A percentile compares a stretch with the other conserved stretches of the same genome.
Evolutionary conservation across 2,888 invertebrate genomes (phyloP).

Genomic region (Syrphus vitripennis): DNA sequence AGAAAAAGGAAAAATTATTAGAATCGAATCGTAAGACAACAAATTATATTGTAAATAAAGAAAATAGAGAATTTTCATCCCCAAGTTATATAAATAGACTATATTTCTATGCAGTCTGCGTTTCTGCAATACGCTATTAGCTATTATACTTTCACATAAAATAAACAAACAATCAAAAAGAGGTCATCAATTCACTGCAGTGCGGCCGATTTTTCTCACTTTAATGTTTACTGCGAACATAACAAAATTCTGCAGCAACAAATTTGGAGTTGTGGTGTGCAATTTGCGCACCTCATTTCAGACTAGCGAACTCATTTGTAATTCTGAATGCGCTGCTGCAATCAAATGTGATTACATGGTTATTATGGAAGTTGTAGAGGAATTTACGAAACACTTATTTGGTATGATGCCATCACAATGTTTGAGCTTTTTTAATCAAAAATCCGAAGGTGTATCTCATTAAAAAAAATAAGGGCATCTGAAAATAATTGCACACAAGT

Average conservation of each 20-base stretch:
- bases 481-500: neutral
- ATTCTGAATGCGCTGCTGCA: conserved; percentile 44
- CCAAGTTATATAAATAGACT: neutral
- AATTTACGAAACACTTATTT: conserved; percentile 34
- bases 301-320: conserved; percentile 28
- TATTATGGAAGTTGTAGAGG: conserved; percentile 13
- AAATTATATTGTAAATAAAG: conserved; percentile 7
- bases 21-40: conserved; percentile 8
- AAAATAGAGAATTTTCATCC: neutral
- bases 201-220: conserved; percentile 15
- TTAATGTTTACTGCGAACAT: conserved; percentile 1
- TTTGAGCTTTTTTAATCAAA: conserved; percentile 31
- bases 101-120: neutral
- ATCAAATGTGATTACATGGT: conserved; percentile 55
- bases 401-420: conserved; percentile 20
- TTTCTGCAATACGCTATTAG: no score
- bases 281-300: conserved; percentile 46
- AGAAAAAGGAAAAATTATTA: conserved; percentile 72
- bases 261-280: conserved; percentile 42
- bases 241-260: conserved; percentile 12
- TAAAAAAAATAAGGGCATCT: conserved; percentile 12
- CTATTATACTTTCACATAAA: conserved; percentile 51
- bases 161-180: conserved; percentile 18
- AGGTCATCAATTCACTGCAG: conserved; percentile 46
- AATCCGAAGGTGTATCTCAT: conserved; percentile 18